Base-by-base conservation (phyloP, 2,113 vertebrate genomes). In the Aspidoscelis tigris region DNA sequence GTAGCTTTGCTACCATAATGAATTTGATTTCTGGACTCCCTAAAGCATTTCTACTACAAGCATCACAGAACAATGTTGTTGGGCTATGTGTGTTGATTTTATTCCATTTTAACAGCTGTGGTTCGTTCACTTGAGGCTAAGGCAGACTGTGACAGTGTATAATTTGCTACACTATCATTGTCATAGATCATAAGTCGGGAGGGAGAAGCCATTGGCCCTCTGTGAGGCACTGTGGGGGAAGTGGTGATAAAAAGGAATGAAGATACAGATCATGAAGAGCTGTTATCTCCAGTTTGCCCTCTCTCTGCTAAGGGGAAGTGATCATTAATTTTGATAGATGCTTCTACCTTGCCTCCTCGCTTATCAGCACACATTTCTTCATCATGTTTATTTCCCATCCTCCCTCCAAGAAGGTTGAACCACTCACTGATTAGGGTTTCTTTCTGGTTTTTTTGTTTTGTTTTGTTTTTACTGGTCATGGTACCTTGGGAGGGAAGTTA, bases 21-120 rank as follows among this genome's bases (percentile, higher is more conserved):
- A 88, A 53, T 76, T 58, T 70, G 78, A 10, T 64, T 79, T 85
- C 76, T 81, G 78, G 84, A 20, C 80, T 44, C 74, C 69, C 53
- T 0, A 0, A 10, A 64, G 64, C 0, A 0, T 68, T 3, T 61
- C 2, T 2, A 2, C 53, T 0, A 1, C 33, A 5, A 81, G 33
- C 65, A 26, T 0, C 4, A 65, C 16, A 86, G 4, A 41, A 53
- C 55, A 80, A 3, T 53, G 66, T 44, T 71, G 70, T n/a, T 66
- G 80, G 58, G 58, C 58, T 61, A 55, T 79, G 47, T 2, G 5
- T 81, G 3, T 77, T 75, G 76, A 14, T 0, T 0, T 39, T 78
- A 2, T 44, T 82, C 24, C 14, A 16, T 47, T 50, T 33, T 26
- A 21, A 11, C 26, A 41, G 12, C 70, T 83, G 66, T 81, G 83